Base-by-base conservation (phyloP, 2,888 invertebrate genomes). In the Uropetala carovei region DNA sequence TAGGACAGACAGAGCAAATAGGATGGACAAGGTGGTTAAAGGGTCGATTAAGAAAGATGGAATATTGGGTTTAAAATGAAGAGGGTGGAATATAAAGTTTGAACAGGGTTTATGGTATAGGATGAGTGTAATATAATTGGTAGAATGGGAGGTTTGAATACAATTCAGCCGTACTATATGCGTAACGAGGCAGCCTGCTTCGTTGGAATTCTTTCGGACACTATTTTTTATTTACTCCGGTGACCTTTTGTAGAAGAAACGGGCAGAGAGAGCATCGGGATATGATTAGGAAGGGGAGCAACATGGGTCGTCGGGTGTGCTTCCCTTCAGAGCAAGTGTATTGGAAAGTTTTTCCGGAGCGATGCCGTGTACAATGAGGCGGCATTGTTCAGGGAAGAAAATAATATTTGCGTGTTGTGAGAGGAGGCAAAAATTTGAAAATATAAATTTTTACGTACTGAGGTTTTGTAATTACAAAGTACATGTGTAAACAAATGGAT, bases 261-360 rank as follows among this genome's bases (percentile, higher is more conserved):
- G 22, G 75, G 75, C 22, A 13, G 10, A 14, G 75, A 27, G 10
- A 14, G 75, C 22, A n/a, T 68, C 68, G 68, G n/a, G 75, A 75
- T 22, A 75, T 75, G 75, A 75, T 75, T 75, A 75, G 75, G 75
- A 27, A 75, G 75, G 43, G 75, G 75, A 75, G 13, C 11, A 75
- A 13, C 27, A 27, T 27, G 75, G 75, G 9, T 22, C 43, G 43
- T 43, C 43, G 43, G 43, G 5, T 43, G 43, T 43, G 43, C 43
- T 43, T 43, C 43, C 43, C 13, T 13, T 22, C 75, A 11, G 1
- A 75, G 75, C 75, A 27, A 75, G 22, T 27, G 75, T 27, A 27
- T 75, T 27, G 27, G 27, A 75, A 75, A 27, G 75, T 27, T 27
- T 27, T 68, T 68, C 68, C 9, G 11, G n/a, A n/a, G 11, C n/a